phyloP scores from a whole-genome alignment of 2,113 vertebrate species.

The Pteronura brasiliensis region DNA sequence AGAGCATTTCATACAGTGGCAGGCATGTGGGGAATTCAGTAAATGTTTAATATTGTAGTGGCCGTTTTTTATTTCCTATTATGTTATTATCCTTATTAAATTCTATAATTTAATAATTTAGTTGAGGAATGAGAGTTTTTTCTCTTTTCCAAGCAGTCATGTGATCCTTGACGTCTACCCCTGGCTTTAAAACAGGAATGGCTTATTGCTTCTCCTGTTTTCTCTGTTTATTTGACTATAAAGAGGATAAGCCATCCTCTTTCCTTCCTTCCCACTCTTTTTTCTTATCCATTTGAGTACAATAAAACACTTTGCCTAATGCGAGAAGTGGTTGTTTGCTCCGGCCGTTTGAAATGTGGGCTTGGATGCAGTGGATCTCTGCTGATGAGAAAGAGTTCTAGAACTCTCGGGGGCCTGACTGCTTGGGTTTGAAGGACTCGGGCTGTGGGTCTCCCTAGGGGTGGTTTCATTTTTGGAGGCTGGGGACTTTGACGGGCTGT shows the following conservation, averaged over 20 bases:
- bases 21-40: neutral
- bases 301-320: neutral
- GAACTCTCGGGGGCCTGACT: neutral
- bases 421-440: neutral
- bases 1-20: neutral
- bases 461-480: neutral
- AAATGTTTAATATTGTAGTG: neutral
- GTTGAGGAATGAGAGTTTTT: neutral
- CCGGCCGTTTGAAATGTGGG: neutral
- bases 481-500: neutral
- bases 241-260: neutral
- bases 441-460: neutral
- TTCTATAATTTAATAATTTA: neutral
- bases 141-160: neutral
- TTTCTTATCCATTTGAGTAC: neutral
- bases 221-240: neutral
- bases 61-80: neutral
- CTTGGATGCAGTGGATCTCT: neutral
- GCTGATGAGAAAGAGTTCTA: neutral
- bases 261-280: neutral
- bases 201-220: neutral
- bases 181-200: neutral
- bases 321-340: neutral
- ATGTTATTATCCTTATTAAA: neutral
- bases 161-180: neutral